Evolutionary conservation across 2,797 vertebrate species (phyloP).

Genomic region (Oreortyx pictus): DNA sequence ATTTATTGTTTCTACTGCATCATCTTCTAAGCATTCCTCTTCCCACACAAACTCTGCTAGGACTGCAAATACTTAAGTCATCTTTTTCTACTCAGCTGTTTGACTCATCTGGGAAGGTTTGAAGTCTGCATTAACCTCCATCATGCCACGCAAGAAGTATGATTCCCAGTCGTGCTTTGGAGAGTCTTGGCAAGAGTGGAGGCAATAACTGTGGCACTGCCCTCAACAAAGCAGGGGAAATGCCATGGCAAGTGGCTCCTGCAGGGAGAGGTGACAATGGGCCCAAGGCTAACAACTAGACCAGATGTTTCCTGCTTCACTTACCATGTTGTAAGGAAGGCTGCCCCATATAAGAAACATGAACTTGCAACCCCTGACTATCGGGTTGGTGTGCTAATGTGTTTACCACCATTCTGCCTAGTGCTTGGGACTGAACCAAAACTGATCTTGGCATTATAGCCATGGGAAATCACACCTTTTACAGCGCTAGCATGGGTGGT

Average conservation of each 20-base stretch:
- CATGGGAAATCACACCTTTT: background rate
- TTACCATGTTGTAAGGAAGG: rapidly evolving
- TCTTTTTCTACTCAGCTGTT: constrained; percentile 26
- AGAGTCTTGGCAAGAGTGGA: rapidly evolving
- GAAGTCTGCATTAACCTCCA: background rate
- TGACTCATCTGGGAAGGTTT: background rate
- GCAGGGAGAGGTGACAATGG: background rate
- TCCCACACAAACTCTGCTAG: background rate
- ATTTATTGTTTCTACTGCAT: background rate
- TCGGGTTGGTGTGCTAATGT: too few species aligned
- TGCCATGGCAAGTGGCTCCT: rapidly evolving
- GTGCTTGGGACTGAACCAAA: too few species aligned
- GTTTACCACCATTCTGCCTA: background rate
- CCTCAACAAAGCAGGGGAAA: background rate
- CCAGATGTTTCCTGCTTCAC: background rate
- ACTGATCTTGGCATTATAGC: background rate
- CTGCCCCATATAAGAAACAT: rapidly evolving
- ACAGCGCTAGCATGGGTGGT: background rate
- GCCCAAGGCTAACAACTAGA: background rate
- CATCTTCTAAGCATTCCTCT: background rate
- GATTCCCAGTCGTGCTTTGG: background rate
- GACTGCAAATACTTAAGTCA: constrained; percentile 21
- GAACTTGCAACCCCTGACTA: background rate
- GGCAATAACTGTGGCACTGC: background rate
- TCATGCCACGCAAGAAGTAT: background rate